Conservation (phyloP, 2,113 vertebrate species). For the Takifugu flavidus region DNA sequence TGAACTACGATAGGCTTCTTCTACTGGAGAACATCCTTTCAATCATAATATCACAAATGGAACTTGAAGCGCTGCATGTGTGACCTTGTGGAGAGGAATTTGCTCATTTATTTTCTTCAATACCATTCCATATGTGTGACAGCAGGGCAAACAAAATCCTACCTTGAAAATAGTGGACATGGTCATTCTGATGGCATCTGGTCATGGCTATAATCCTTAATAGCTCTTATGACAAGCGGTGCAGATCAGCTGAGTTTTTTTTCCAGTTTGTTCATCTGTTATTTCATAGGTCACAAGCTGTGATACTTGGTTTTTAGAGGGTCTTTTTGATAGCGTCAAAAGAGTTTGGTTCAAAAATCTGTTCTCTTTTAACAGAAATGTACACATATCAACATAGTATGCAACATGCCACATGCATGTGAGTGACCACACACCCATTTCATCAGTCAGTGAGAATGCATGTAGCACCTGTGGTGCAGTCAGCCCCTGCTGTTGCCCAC, state of each 20-base stretch:
- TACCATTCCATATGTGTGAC: constrained; percentile 22
- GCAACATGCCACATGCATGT: constrained; percentile 16
- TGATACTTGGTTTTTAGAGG: no score
- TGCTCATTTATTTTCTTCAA: constrained; percentile 11
- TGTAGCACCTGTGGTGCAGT: constrained; percentile 32
- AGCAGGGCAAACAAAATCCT: constrained; percentile 37
- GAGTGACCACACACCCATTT: background rate
- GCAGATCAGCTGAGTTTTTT: no score
- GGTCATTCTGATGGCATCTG: constrained; percentile 17
- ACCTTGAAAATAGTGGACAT: constrained; percentile 31
- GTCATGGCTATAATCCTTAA: constrained; percentile 32
- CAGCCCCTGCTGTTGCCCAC: constrained; percentile 22
- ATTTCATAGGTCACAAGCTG: no score
- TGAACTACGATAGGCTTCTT: background rate
- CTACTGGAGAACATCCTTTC: constrained; percentile 14
- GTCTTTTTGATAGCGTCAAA: no score
- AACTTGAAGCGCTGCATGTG: constrained; percentile 21
- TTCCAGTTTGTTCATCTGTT: no score
- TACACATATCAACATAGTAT: background rate
- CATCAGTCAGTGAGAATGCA: constrained; percentile 28
- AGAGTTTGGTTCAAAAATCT: no score
- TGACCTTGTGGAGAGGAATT: constrained; percentile 43
- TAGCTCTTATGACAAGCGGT: constrained; percentile 2
- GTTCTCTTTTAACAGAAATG: background rate
- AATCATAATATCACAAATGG: constrained; percentile 22